A percentile compares a stretch with the other conserved stretches of the same genome.
Evolutionary conservation across 2,888 invertebrate species (phyloP).

Genomic region (Anarsia innoxiella): DNA sequence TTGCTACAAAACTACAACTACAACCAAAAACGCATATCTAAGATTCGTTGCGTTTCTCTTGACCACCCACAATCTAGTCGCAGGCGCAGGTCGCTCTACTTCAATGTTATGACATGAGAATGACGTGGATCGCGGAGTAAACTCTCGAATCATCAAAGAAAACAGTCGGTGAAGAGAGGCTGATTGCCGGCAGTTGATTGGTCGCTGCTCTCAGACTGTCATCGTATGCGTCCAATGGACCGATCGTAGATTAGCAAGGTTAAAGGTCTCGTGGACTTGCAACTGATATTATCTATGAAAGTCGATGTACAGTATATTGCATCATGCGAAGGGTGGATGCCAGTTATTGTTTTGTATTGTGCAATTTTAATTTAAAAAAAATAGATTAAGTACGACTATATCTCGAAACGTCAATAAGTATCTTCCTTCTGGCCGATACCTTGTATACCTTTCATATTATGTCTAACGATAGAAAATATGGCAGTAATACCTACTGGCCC

Average conservation of each 20-base stretch:
- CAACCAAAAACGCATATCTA: not conserved
- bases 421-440: too few relatives aligned
- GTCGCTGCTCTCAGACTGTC: constrained; percentile 39
- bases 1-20: not conserved
- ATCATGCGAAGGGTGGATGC: not conserved
- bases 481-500: too few relatives aligned
- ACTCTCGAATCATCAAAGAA: constrained; percentile 57
- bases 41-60: too few relatives aligned
- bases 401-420: too few relatives aligned
- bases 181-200: constrained; percentile 55
- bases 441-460: too few relatives aligned
- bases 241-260: constrained; percentile 41
- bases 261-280: constrained; percentile 23
- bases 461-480: too few relatives aligned
- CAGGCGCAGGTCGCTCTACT: constrained; percentile 1
- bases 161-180: constrained; percentile 53
- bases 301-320: constrained; percentile 1
- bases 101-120: constrained; percentile 31
- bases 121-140: constrained; percentile 36
- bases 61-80: constrained; percentile 47
- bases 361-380: too few relatives aligned
- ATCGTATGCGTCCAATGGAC: constrained; percentile 26
- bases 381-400: too few relatives aligned
- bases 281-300: constrained; percentile 6
- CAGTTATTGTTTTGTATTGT: too few relatives aligned